phyloP scores from a whole-genome alignment of 2,113 vertebrate species.

The Periophthalmodon schlosseri region DNA sequence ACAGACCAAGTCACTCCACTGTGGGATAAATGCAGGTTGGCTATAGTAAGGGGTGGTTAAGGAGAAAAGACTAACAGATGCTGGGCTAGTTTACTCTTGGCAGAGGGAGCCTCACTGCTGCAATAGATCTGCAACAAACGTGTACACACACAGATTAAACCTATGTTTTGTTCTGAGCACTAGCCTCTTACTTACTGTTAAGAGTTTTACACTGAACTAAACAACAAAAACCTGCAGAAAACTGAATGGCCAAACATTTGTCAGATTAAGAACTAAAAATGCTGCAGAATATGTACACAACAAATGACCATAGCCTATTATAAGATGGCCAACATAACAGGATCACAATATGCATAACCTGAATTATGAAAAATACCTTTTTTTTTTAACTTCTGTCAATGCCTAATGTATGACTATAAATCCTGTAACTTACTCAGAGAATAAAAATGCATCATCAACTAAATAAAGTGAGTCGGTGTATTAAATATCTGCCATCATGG shows the following conservation, averaged over 20 bases:
- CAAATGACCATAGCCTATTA: no score
- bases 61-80: slow-evolving; percentile 77
- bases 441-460: not conserved
- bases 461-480: no score
- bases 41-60: slow-evolving; percentile 78
- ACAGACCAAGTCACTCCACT: slow-evolving; percentile 48
- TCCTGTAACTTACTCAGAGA: no score
- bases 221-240: no score
- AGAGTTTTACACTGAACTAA: no score
- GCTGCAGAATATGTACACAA: not conserved
- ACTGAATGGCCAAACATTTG: no score
- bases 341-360: not conserved
- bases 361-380: not conserved
- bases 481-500: no score
- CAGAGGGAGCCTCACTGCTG: slow-evolving; percentile 61
- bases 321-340: no score
- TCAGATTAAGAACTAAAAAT: not conserved
- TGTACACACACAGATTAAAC: slow-evolving; percentile 8
- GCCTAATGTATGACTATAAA: not conserved
- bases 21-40: slow-evolving; percentile 79
- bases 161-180: no score
- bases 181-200: no score
- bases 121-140: slow-evolving; percentile 36
- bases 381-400: not conserved
- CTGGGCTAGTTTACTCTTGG: slow-evolving; percentile 72